These are phyloP conservation scores for Drosophila mauritiana DNA, from an alignment of 1,140 invertebrate genomes.

Conservation along the genomic window DNA sequence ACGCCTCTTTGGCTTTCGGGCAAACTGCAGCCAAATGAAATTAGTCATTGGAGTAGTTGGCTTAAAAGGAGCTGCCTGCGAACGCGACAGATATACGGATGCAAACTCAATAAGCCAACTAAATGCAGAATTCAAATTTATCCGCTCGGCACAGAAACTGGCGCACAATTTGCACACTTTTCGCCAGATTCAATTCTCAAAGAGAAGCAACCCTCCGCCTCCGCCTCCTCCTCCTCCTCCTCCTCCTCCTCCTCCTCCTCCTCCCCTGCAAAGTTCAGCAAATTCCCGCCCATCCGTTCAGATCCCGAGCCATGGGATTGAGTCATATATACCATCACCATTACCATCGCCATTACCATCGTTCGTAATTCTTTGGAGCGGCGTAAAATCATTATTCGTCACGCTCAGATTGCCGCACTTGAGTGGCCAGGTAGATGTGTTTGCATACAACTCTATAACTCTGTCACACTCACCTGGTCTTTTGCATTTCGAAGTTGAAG, in stretches of 20 bases:
- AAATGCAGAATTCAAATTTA: constrained; percentile 46
- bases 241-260: too few species aligned
- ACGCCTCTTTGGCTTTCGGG: neutral
- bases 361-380: constrained; percentile 18
- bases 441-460: constrained; percentile 37
- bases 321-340: neutral
- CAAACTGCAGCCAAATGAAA: constrained; percentile 34
- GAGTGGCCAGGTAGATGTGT: constrained; percentile 25
- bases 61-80: constrained; percentile 6
- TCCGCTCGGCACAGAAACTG: constrained; percentile 11
- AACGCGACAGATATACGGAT: constrained; percentile 19
- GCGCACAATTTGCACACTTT: constrained; percentile 4
- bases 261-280: constrained; percentile 2
- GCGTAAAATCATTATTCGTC: constrained; percentile 54
- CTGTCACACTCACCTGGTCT: constrained; percentile 36
- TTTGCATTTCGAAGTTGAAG: constrained; percentile 19
- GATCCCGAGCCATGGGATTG: neutral
- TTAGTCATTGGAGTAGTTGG: constrained; percentile 26
- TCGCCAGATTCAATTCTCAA: constrained; percentile 1
- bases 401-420: constrained; percentile 34
- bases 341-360: neutral
- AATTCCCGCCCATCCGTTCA: neutral
- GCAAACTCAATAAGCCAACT: constrained; percentile 49
- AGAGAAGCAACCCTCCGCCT: neutral
- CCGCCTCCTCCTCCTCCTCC: too few species aligned